Percentiles rank a stretch among this genome's conserved stretches.
Evolutionary conservation across 2,113 vertebrate genomes (phyloP).

Genomic region (Sinocyclocheilus anophthalmus): DNA sequence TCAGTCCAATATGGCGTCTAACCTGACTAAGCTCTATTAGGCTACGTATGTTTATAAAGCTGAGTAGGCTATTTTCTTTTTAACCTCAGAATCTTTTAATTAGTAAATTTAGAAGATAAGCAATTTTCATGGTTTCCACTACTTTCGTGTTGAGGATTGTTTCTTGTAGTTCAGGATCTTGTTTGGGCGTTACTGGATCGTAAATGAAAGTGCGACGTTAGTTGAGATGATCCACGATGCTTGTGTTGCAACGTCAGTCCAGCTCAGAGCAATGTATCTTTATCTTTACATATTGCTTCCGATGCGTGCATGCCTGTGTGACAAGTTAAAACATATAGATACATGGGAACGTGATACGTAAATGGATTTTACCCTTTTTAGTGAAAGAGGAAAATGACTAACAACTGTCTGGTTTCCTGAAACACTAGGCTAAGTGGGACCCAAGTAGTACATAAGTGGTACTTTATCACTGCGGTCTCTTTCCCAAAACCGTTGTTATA

Average conservation of each 20-base stretch:
- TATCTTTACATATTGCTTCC: background rate
- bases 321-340: background rate
- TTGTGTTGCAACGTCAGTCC: background rate
- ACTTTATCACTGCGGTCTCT: background rate
- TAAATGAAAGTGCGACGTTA: background rate
- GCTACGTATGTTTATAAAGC: too few species aligned
- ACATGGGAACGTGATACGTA: background rate
- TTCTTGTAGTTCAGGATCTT: background rate
- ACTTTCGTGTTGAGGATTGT: background rate
- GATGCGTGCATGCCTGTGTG: background rate
- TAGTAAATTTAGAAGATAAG: background rate
- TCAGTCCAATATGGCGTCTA: background rate
- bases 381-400: conserved; percentile 14
- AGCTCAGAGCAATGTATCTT: background rate
- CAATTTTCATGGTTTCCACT: background rate
- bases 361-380: conserved; percentile 1
- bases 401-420: background rate
- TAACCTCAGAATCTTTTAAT: background rate
- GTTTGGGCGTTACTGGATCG: background rate
- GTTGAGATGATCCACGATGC: background rate
- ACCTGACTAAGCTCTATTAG: background rate
- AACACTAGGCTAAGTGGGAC: background rate
- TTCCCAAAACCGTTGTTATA: background rate
- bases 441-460: background rate
- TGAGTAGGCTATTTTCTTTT: background rate